Evolutionary conservation across 2,888 invertebrate species (phyloP), one percentile per base, ranked within the genome.

Genomic region (Piscicola geometra): DNA sequence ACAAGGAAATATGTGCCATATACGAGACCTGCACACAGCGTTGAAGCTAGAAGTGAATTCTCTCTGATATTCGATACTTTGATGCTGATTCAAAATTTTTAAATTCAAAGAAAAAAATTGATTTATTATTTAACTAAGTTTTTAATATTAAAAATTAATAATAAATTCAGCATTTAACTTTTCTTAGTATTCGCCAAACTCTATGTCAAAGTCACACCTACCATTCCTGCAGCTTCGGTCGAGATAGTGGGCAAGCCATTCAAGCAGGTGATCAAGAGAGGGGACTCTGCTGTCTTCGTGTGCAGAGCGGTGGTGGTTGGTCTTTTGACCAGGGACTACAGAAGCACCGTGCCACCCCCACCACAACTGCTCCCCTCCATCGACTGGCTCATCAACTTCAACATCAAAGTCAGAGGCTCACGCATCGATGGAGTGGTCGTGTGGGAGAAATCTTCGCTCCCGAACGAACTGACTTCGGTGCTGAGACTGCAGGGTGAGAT

Each of bases 351-450:
- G 0, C 28, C 15, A 2, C 5, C 36, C 1, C 73, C 73, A 1
- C 15, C 30, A 9, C n/a, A 73, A 15, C 52, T 73, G 33, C 60
- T 35, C 21, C 64, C 64, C 9, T 30, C 47, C 47, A 64, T 73
- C 36, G 25, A 56, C 5, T 73, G 73, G 73, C 64, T 64, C 36
- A 2, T 47, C 9, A 73, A 73, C 64, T 64, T 56, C 73, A 73
- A 64, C 21, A 56, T 33, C 9, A 60, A 64, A 32, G 28, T 36
- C 1, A 32, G 2, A 32, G 25, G 33, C 21, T 33, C 52, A 21
- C n/a, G 1, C 12, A 35, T 1, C 5, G 30, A 41, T 15, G 32
- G 28, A 64, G 36, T 73, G 5, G 32, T 36, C 15, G 32, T 73
- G 0, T 25, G 64, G 36, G n/a, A 56, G 36, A 33, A 33, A n/a